phyloP scores from a whole-genome alignment of 1,140 invertebrate genomes.

The Bombus waltoni region DNA sequence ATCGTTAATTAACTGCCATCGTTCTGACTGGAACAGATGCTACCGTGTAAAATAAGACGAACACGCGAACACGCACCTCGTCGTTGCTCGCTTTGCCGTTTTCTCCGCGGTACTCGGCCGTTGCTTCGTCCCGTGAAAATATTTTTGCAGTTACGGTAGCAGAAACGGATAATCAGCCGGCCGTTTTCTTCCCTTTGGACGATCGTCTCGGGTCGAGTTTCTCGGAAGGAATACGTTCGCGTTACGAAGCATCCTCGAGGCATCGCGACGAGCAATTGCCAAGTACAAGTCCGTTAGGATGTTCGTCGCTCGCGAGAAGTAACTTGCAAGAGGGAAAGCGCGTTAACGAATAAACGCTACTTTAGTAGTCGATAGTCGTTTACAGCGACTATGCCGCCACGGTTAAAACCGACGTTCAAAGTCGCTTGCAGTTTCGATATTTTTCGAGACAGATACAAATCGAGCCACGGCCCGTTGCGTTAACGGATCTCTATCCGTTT shows the following conservation, averaged over 20 bases:
- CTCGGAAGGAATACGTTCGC: neutral
- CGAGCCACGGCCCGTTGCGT: neutral
- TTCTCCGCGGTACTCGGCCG: accelerated
- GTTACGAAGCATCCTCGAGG: neutral
- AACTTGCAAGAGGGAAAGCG: neutral
- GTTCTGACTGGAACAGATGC: neutral
- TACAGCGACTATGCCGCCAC: neutral
- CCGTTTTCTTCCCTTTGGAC: neutral
- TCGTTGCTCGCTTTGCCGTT: neutral
- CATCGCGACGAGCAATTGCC: neutral
- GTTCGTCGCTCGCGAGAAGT: neutral
- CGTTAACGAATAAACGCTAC: neutral
- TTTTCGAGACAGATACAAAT: too few relatives aligned
- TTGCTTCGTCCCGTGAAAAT: neutral
- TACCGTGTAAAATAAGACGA: slow-evolving; percentile 1
- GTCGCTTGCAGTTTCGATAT: neutral
- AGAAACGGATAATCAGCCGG: neutral
- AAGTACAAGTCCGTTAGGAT: neutral
- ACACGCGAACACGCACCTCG: neutral
- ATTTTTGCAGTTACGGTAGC: neutral
- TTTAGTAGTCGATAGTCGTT: neutral
- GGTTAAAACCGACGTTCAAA: neutral
- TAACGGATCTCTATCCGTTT: neutral
- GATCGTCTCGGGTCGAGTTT: neutral
- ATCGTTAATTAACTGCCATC: slow-evolving; percentile 43